Evolutionary conservation across 2,888 invertebrate species (phyloP), one percentile per base, ranked within the genome.

Genomic region (Piscicola geometra): DNA sequence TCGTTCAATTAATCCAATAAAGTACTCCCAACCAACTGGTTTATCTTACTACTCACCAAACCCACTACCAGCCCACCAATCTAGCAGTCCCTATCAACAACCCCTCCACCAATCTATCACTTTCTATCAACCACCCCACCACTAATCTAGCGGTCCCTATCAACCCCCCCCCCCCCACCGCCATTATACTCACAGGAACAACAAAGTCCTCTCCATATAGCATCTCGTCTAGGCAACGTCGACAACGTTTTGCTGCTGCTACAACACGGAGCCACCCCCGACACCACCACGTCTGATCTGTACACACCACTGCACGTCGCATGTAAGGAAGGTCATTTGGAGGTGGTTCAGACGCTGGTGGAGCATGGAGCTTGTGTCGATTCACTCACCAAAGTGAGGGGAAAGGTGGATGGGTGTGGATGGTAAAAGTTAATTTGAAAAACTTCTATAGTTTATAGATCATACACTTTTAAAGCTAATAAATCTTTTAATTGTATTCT

Each of bases 231-330:
- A 75, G 99, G 99, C 77, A 99, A 99, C 86, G 94, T 95, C 52
- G 99, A 99, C 86, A 98, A 98, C 83, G 97, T 97, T 0, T 93
- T 95, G 87, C 87, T 99, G 76, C 87, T 99, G 79, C 89, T 99
- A 78, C 97, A 98, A 84, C 95, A 98, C 85, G 97, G 96, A 82
- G 98, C 98, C 79, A 94, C 93, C 86, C 92, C 95, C 74, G 92
- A 97, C 83, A 93, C 94, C 9, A 91, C 92, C 81, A 98, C 98
- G 33, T 99, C 90, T 83, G 99, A 99, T 86, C 92, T 95, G 81
- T 98, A 99, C 88, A 99, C 99, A 0, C 97, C 99, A 0, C 89
- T 99, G 75, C 99, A 99, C 86, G 96, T 99, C 83, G 98, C 99
- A 0, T 92, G 96, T 60, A 79, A 78, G 74, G 79, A 79, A 71